Conservation (phyloP, 2,797 vertebrate genomes). For the Catharus ustulatus region DNA sequence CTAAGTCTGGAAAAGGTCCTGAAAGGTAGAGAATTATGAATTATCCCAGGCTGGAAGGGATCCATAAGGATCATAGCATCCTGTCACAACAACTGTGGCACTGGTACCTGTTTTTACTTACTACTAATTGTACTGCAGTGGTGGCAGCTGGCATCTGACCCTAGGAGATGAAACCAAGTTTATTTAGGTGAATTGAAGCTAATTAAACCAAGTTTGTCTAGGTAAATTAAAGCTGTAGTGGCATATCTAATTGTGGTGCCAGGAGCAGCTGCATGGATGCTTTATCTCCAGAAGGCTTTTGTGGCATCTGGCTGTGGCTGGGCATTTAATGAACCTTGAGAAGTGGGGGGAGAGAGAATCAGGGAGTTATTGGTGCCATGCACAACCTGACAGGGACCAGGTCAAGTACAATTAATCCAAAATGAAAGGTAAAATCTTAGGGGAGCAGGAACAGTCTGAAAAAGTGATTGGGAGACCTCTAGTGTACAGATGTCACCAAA, state of each 20-base stretch:
- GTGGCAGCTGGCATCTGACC: neutral
- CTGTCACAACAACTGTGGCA: rapidly evolving
- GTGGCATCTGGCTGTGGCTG: neutral
- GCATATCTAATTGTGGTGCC: neutral
- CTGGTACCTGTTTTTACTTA: neutral
- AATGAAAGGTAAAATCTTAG: neutral
- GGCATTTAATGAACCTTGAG: neutral
- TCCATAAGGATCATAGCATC: neutral
- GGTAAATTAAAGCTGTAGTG: neutral
- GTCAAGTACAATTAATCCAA: neutral
- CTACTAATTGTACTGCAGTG: neutral
- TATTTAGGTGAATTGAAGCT: neutral
- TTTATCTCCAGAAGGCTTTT: neutral
- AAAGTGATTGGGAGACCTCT: neutral
- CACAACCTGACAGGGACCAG: neutral
- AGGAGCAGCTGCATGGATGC: neutral
- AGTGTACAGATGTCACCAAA: neutral
- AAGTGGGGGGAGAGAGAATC: too few species aligned
- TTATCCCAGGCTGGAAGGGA: neutral
- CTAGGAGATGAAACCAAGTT: neutral
- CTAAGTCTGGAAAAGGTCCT: neutral
- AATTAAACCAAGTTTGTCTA: neutral
- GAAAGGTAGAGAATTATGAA: neutral
- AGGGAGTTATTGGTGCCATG: rapidly evolving
- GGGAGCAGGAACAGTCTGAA: too few species aligned